Percentiles rank a stretch among this genome's conserved stretches.
phyloP scores from a whole-genome alignment of 1,140 invertebrate genomes.

The Drosophila mayri region DNA sequence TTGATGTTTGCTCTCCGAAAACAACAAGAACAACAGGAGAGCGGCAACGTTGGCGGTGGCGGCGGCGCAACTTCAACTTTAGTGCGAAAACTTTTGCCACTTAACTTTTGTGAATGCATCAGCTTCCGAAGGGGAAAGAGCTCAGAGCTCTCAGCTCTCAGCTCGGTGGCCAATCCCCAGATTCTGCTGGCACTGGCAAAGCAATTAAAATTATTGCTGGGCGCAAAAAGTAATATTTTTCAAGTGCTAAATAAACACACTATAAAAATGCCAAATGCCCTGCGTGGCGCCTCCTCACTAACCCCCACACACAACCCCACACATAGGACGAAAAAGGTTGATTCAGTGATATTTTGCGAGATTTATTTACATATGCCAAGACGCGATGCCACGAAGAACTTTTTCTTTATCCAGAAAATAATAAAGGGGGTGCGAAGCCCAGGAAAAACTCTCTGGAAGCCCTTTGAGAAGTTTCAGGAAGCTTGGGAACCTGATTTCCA shows the following conservation, averaged over 20 bases:
- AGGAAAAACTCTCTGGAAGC: conserved; percentile 20
- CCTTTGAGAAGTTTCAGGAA: conserved; percentile 31
- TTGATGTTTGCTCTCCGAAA: conserved; percentile 78
- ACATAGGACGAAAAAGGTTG: conserved; percentile 46
- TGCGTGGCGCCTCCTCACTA: conserved; percentile 5
- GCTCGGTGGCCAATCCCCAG: conserved; percentile 45
- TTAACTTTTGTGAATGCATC: conserved; percentile 77
- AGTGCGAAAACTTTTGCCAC: conserved; percentile 82
- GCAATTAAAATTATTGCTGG: conserved; percentile 84
- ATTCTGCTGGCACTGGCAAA: conserved; percentile 62
- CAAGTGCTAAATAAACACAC: conserved; percentile 84
- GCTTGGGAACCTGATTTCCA: conserved; percentile 2
- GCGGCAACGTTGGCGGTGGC: neutral
- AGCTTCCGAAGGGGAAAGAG: conserved; percentile 8
- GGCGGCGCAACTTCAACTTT: conserved; percentile 69
- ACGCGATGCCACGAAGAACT: conserved; percentile 49
- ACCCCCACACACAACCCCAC: conserved; percentile 25
- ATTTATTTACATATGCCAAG: conserved; percentile 80
- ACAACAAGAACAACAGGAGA: conserved; percentile 47
- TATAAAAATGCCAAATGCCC: conserved; percentile 70
- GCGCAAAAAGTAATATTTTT: conserved; percentile 84
- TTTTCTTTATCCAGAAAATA: conserved; percentile 40
- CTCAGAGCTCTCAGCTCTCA: neutral
- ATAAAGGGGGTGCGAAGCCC: conserved; percentile 13
- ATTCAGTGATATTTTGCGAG: conserved; percentile 66